Evolutionary conservation across 1,140 invertebrate species (phyloP).

Genomic region (Gonatopus flavifemur): DNA sequence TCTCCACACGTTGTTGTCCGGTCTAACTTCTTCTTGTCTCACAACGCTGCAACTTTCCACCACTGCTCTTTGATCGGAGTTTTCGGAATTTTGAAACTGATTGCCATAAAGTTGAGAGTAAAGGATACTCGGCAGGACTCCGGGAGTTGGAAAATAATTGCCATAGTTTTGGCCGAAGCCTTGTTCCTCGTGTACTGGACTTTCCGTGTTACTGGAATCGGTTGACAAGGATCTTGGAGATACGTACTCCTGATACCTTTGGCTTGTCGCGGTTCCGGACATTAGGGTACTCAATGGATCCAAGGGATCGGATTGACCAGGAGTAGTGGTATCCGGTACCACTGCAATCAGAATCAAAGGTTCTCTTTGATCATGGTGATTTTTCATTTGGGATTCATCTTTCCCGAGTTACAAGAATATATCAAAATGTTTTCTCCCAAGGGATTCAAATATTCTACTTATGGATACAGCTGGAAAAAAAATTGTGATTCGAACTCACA

Average conservation of each 20-base stretch:
- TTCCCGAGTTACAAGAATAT: neutral
- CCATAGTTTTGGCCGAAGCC: constrained; percentile 65
- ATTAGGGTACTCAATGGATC: constrained; percentile 73
- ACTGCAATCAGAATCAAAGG: constrained; percentile 55
- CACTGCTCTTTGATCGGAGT: constrained; percentile 46
- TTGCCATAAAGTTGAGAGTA: constrained; percentile 83
- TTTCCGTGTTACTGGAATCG: constrained; percentile 80
- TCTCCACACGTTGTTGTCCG: constrained; percentile 57
- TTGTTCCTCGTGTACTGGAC: constrained; percentile 75
- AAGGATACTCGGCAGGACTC: constrained; percentile 73
- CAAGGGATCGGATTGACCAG: constrained; percentile 62
- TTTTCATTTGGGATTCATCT: neutral
- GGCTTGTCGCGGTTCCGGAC: constrained; percentile 48
- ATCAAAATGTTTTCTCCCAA: no score
- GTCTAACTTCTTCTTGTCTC: constrained; percentile 55
- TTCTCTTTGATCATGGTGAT: neutral
- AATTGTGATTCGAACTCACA: constrained; percentile 50
- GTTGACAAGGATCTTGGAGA: constrained; percentile 73
- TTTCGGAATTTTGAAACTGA: constrained; percentile 71
- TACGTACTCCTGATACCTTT: constrained; percentile 56
- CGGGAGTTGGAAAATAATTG: constrained; percentile 68
- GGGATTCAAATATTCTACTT: no score
- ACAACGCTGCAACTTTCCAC: constrained; percentile 53
- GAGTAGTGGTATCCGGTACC: constrained; percentile 72
- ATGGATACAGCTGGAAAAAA: no score